These are phyloP conservation scores for Acanthiza pusilla DNA, from an alignment of 2,797 vertebrate genomes.

Conservation along the genomic window DNA sequence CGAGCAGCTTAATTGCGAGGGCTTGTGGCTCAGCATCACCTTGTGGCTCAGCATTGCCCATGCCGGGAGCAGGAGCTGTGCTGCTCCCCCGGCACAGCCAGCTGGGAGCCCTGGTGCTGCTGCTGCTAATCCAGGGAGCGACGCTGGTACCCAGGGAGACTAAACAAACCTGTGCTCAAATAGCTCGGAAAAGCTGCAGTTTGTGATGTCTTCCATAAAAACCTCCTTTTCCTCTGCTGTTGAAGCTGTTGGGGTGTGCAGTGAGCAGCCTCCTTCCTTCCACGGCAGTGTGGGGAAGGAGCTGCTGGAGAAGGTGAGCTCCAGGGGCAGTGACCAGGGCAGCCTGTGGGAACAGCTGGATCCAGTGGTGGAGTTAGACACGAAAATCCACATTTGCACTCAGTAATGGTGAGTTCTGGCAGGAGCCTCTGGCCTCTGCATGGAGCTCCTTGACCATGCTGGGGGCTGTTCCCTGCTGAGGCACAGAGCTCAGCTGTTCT, in stretches of 20 bases:
- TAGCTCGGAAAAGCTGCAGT: rapidly evolving
- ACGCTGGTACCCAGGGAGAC: rapidly evolving
- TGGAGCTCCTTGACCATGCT: background rate
- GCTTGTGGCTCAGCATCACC: background rate
- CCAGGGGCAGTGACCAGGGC: rapidly evolving
- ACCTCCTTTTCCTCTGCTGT: rapidly evolving
- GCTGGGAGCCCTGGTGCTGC: background rate
- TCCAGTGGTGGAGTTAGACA: rapidly evolving
- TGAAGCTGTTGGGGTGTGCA: background rate
- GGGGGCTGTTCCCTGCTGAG: background rate
- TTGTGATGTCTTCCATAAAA: background rate
- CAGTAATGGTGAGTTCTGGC: rapidly evolving
- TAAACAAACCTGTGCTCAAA: background rate
- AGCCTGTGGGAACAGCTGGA: background rate
- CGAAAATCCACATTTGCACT: rapidly evolving
- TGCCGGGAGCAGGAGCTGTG: background rate
- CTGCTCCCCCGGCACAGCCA: background rate
- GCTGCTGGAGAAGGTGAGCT: background rate
- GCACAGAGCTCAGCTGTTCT: background rate
- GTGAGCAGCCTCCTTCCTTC: background rate
- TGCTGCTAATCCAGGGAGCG: rapidly evolving
- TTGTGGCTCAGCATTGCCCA: background rate
- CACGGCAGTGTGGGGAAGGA: rapidly evolving
- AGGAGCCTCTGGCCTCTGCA: background rate
- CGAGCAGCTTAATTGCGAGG: background rate